Evolutionary conservation across 2,797 vertebrate genomes (phyloP).

Genomic region (Rhinoraja longicauda): DNA sequence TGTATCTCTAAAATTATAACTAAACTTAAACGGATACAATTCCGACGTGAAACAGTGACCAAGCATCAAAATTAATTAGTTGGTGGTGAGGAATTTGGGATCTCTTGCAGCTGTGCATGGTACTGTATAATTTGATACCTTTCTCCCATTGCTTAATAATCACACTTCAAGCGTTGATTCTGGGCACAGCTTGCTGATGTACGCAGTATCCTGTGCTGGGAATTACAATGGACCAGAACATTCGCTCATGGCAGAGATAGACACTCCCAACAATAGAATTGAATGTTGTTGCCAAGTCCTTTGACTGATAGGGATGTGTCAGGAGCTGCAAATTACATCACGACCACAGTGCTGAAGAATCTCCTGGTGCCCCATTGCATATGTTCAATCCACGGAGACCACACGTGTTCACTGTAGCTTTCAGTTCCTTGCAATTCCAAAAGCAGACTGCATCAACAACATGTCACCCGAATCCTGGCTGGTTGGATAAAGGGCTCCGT

Average conservation of each 20-base stretch:
- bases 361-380: neutral
- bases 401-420: too few relatives aligned
- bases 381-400: neutral
- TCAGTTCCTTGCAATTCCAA: neutral
- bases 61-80: neutral
- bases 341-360: neutral
- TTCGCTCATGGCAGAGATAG: neutral
- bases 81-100: neutral
- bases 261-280: neutral
- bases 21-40: too few relatives aligned
- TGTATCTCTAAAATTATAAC: too few relatives aligned
- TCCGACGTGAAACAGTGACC: neutral
- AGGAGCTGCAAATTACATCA: neutral
- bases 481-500: neutral
- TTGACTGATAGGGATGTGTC: neutral
- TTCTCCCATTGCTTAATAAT: neutral
- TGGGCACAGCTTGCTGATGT: neutral
- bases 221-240: neutral
- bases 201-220: neutral
- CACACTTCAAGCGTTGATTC: neutral
- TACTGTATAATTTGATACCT: too few relatives aligned
- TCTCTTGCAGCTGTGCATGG: neutral
- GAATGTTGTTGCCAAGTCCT: neutral
- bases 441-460: neutral
- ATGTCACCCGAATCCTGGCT: constrained; percentile 5